Evolutionary conservation across 2,797 vertebrate genomes (phyloP).

Genomic region (Perdix hodgsoniae): DNA sequence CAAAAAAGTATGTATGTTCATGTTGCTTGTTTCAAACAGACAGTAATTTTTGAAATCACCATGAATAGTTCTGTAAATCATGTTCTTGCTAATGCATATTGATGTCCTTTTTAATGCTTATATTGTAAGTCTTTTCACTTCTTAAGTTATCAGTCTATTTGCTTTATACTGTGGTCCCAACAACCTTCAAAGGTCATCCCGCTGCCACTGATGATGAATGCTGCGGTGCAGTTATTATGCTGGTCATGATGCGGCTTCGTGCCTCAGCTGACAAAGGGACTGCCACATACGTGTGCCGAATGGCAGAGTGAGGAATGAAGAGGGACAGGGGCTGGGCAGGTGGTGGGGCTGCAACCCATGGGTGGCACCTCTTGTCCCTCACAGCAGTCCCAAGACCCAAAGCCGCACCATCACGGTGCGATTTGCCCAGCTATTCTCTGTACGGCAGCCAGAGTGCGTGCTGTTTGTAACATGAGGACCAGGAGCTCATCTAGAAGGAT

Average conservation of each 20-base stretch:
- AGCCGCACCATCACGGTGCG: too few species aligned
- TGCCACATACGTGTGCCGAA: neutral
- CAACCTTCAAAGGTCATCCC: neutral
- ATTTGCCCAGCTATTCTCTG: neutral
- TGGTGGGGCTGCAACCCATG: neutral
- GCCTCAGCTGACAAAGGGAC: neutral
- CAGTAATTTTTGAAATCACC: neutral
- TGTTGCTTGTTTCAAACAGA: neutral
- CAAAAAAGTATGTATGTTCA: neutral
- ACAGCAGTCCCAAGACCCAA: too few species aligned
- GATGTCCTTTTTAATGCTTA: neutral
- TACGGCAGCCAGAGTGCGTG: neutral
- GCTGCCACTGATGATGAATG: neutral
- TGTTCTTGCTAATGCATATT: neutral
- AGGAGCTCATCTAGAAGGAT: constrained; percentile 5
- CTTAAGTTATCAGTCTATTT: neutral
- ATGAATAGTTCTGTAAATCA: neutral
- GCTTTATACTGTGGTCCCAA: neutral
- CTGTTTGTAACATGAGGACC: neutral
- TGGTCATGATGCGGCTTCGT: neutral
- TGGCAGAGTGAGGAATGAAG: neutral
- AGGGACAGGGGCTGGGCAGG: neutral
- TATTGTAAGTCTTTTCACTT: fast-evolving
- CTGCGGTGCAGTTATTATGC: neutral
- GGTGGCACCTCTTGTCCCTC: too few species aligned